These are phyloP conservation scores for Crotalus horridus DNA, from an alignment of 2,113 vertebrate species.

Conservation along the genomic window DNA sequence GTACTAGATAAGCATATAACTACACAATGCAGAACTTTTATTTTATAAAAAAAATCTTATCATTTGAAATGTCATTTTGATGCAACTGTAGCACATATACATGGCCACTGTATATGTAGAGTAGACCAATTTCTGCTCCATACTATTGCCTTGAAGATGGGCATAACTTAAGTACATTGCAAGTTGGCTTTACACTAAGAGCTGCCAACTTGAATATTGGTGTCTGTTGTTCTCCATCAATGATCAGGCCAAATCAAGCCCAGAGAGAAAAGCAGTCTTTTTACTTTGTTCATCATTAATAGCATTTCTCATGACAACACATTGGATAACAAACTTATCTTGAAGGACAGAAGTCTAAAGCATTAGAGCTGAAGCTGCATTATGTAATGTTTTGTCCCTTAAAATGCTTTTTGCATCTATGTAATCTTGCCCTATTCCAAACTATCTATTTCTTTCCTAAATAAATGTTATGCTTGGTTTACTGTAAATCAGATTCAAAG, in stretches of 20 bases:
- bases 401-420: conserved; percentile 25
- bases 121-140: not conserved
- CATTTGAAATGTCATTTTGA: not conserved
- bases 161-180: not conserved
- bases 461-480: conserved; percentile 36
- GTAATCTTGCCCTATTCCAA: conserved; percentile 18
- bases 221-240: conserved; percentile 1
- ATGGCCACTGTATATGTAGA: not conserved
- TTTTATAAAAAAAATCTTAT: not conserved
- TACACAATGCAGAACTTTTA: not conserved
- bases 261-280: conserved; percentile 1
- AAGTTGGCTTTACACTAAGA: not conserved
- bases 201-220: not conserved
- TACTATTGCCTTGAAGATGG: not conserved
- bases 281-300: conserved; percentile 11
- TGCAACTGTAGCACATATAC: not conserved
- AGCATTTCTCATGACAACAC: conserved; percentile 4
- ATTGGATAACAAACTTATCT: conserved; percentile 19
- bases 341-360: conserved; percentile 31
- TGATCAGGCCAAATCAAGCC: not conserved
- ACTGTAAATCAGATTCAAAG: conserved; percentile 24
- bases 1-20: not conserved
- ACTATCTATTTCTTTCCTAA: conserved; percentile 25
- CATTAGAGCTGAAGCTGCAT: conserved; percentile 15
- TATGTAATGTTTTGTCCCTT: not conserved